phyloP scores from a whole-genome alignment of 2,888 invertebrate species.

The Adelognathus sp. region DNA sequence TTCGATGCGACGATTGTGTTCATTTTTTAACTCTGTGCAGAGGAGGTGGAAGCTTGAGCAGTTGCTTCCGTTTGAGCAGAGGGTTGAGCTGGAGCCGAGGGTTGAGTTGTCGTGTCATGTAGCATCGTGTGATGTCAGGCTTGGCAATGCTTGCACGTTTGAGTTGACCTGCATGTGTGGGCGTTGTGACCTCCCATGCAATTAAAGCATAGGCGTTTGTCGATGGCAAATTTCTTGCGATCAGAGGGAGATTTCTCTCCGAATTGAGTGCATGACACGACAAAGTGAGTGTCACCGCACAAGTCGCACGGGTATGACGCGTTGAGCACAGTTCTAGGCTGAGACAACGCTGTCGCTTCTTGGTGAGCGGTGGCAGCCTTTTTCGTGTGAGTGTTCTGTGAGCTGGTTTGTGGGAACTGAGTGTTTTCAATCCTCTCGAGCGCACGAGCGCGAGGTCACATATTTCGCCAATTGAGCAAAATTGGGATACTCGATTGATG shows the following conservation, averaged over 20 bases:
- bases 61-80: too few species aligned
- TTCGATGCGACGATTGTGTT: conserved; percentile 6
- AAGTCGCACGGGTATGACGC: conserved; percentile 7
- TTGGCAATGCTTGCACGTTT: not conserved
- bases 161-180: not conserved
- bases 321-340: not conserved
- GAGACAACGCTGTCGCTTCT: not conserved
- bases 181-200: conserved; percentile 23
- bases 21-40: not conserved
- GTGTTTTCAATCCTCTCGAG: conserved; percentile 4
- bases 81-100: too few species aligned
- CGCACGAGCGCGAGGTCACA: not conserved
- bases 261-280: conserved; percentile 4
- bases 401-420: not conserved
- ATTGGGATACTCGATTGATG: not conserved
- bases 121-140: conserved; percentile 20
- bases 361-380: not conserved
- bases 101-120: not conserved
- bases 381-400: not conserved
- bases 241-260: not conserved
- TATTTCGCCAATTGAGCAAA: conserved; percentile 15
- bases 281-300: not conserved
- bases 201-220: conserved; percentile 20
- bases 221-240: not conserved
- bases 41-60: too few species aligned